Evolutionary conservation across 2,888 invertebrate species (phyloP).

Genomic region (Icerya purchasi): DNA sequence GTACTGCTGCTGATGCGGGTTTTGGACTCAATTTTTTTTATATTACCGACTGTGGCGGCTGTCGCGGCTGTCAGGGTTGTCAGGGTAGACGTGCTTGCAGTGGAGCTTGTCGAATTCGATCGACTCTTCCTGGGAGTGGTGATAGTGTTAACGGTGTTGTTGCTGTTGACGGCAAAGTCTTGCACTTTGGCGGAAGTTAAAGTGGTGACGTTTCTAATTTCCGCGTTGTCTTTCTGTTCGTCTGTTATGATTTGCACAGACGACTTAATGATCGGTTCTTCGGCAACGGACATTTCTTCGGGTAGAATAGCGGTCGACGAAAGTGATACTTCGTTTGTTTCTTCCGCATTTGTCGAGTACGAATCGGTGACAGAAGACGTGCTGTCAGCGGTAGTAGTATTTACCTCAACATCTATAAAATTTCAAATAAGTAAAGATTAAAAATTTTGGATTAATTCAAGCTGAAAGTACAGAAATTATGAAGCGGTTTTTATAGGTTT

Average conservation of each 20-base stretch:
- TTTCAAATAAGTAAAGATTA: too few species aligned
- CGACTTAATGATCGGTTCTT: conserved; percentile 18
- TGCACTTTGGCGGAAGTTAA: conserved; percentile 18
- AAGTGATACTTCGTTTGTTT: not conserved
- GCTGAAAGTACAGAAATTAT: too few species aligned
- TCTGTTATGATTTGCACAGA: conserved; percentile 12
- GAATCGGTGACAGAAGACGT: not conserved
- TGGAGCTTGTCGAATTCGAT: not conserved
- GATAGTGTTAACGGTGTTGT: conserved; percentile 1
- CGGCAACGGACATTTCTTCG: conserved; percentile 18
- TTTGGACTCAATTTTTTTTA: too few species aligned
- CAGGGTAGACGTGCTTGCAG: too few species aligned
- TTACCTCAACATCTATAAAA: not conserved
- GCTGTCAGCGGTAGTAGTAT: not conserved
- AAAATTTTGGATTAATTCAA: too few species aligned
- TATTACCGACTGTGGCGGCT: too few species aligned
- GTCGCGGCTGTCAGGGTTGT: too few species aligned
- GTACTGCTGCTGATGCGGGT: too few species aligned
- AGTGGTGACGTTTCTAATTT: not conserved
- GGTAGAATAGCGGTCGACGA: conserved; percentile 12
- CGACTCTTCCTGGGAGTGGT: conserved; percentile 5
- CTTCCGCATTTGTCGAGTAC: not conserved
- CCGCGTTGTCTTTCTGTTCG: not conserved
- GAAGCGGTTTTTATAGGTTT: too few species aligned
- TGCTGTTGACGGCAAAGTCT: too few species aligned